A percentile compares a stretch with the other conserved stretches of the same genome.
These are phyloP conservation scores for Camponotus fellah DNA, from an alignment of 2,888 invertebrate genomes.

Conservation along the genomic window DNA sequence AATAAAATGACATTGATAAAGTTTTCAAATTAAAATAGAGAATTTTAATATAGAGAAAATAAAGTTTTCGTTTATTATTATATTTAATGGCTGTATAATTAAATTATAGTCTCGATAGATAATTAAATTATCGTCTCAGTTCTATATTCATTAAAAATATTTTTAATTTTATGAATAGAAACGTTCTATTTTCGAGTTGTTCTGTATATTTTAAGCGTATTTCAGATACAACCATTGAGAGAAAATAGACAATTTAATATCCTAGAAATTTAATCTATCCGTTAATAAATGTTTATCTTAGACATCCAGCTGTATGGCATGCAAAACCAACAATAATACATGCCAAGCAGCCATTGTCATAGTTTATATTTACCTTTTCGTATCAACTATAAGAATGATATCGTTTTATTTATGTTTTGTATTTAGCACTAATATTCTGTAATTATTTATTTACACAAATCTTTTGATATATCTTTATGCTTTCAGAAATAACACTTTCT, in stretches of 20 bases:
- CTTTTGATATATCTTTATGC: not conserved
- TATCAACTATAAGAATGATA: slow-evolving; percentile 11
- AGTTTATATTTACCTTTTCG: slow-evolving; percentile 21
- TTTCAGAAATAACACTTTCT: not conserved
- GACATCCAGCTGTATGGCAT: not conserved
- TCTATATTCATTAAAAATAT: not conserved
- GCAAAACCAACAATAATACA: slow-evolving; percentile 26
- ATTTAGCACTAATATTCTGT: slow-evolving; percentile 29
- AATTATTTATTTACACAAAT: slow-evolving; percentile 22
- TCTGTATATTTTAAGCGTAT: not conserved
- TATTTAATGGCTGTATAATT: not conserved
- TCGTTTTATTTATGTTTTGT: slow-evolving; percentile 10
- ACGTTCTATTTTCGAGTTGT: not conserved
- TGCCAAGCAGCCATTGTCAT: slow-evolving; percentile 14
- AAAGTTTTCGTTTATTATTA: not conserved
- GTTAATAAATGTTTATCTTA: slow-evolving; percentile 16
- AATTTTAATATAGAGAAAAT: not conserved
- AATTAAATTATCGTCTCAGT: slow-evolving; percentile 20
- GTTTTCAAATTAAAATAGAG: not conserved
- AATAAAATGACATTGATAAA: not conserved
- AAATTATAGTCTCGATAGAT: not conserved
- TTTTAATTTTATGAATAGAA: too few relatives aligned
- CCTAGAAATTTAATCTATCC: slow-evolving; percentile 19
- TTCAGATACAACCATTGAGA: not conserved
- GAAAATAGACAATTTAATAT: slow-evolving; percentile 24